phyloP scores from a whole-genome alignment of 1,140 invertebrate genomes.

The Galendromus occidentalis region DNA sequence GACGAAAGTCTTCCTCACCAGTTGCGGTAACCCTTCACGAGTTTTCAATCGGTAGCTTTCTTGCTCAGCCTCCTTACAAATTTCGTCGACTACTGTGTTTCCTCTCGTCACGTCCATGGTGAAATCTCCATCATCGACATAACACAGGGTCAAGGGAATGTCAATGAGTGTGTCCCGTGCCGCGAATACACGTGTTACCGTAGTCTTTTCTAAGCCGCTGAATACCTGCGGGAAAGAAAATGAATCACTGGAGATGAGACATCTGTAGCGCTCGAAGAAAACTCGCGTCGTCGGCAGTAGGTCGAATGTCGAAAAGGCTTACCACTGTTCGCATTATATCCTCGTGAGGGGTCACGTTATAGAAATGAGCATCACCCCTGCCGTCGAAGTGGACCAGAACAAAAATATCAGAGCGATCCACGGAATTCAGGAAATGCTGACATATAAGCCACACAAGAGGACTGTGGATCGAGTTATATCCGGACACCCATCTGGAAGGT shows the following conservation, averaged over 20 bases:
- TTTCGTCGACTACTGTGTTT: neutral
- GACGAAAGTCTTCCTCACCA: no score
- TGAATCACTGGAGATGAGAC: no score
- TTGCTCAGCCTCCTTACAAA: no score
- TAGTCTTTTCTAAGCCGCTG: neutral
- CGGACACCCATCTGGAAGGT: neutral
- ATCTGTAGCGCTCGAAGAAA: no score
- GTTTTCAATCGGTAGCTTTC: no score
- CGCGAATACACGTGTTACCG: neutral
- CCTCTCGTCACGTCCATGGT: neutral
- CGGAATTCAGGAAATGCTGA: neutral
- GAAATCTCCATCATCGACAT: neutral
- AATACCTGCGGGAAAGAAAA: neutral
- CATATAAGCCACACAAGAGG: neutral
- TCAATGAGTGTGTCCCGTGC: neutral
- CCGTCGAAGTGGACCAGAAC: neutral
- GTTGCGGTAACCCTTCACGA: no score
- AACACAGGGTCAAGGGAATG: neutral
- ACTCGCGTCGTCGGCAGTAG: no score
- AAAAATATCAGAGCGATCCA: neutral
- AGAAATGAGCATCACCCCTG: neutral
- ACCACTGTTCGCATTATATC: constrained; percentile 4
- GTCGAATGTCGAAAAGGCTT: neutral
- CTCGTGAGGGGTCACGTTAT: neutral
- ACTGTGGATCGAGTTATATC: neutral